Conservation (phyloP, 2,888 invertebrate species). For the Neoscelio sp. region DNA sequence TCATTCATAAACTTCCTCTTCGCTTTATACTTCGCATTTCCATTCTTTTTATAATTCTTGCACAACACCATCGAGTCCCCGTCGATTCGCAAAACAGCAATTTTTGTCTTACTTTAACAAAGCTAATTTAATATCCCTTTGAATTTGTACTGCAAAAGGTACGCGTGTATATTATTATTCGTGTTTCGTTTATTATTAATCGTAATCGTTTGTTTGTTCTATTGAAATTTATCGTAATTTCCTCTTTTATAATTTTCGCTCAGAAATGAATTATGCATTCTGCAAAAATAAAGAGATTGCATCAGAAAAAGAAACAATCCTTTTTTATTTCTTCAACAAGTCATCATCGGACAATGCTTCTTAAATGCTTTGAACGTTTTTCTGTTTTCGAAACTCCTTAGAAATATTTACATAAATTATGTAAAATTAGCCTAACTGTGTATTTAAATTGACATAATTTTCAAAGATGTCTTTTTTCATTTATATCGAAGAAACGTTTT, state of each 20-base stretch:
- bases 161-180: slow-evolving; percentile 7
- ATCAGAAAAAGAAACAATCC: too few relatives aligned
- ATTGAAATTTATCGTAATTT: too few relatives aligned
- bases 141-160: neutral
- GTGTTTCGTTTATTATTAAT: slow-evolving; percentile 9
- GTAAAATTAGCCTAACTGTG: slow-evolving; percentile 36
- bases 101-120: slow-evolving; percentile 44
- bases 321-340: too few relatives aligned
- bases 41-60: slow-evolving; percentile 38
- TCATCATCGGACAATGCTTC: neutral
- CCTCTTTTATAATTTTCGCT: too few relatives aligned
- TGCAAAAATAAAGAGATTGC: too few relatives aligned
- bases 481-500: slow-evolving; percentile 14
- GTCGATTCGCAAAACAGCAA: slow-evolving; percentile 32
- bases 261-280: too few relatives aligned
- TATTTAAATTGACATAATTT: slow-evolving; percentile 45
- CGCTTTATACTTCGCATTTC: slow-evolving; percentile 33
- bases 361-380: slow-evolving; percentile 8
- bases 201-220: slow-evolving; percentile 10
- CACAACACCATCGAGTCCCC: slow-evolving; percentile 7
- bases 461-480: neutral
- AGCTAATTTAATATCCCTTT: slow-evolving; percentile 33
- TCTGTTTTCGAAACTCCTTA: neutral
- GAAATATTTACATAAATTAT: slow-evolving; percentile 27
- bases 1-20: slow-evolving; percentile 37